Base-by-base conservation (phyloP, 1,140 invertebrate genomes). In the Bombus picipes region DNA sequence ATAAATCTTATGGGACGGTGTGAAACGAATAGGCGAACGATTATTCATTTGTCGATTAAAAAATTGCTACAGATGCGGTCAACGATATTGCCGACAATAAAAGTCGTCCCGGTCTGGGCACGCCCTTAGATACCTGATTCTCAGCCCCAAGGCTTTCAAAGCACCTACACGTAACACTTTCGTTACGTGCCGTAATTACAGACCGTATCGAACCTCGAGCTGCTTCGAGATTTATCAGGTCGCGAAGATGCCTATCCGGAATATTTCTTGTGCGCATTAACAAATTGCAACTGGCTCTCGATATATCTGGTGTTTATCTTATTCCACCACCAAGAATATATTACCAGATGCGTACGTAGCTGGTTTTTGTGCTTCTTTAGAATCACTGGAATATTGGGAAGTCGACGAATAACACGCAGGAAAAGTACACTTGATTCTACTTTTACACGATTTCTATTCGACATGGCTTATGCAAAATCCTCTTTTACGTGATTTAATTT, bases 151-250 rank as follows among this genome's bases (percentile, higher is more conserved):
- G 85, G 85, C 80, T 82, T 34, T 71, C 70, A 34, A 32, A 62
- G 76, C 74, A 75, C 76, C 83, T 87, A 80, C 81, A 84, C 82
- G 76, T 86, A 87, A 90, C 84, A 88, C 87, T 90, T 90, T 91
- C 85, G 90, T 91, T 90, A 87, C 82, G 89, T 88, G 83, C 83
- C 86, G 86, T 90, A 91, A 91, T 91, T 91, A 86, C 77, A 82
- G 87, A 90, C 82, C 83, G 85, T 89, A 88, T 91, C 83, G 90
- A 86, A 88, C 72, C 65, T 76, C 75, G 84, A 82, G 83, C 68
- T 66, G 59, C 28, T 28, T 53, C 74, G 81, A 89, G 86, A 90
- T 90, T 91, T 91, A 91, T 90, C 90, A 88, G 88, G 84, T 83
- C 66, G 81, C 86, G 87, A 83, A 88, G 90, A 91, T 90, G 72